These are phyloP conservation scores for Bettongia penicillata DNA, from an alignment of 2,113 vertebrate genomes.

Conservation along the genomic window DNA sequence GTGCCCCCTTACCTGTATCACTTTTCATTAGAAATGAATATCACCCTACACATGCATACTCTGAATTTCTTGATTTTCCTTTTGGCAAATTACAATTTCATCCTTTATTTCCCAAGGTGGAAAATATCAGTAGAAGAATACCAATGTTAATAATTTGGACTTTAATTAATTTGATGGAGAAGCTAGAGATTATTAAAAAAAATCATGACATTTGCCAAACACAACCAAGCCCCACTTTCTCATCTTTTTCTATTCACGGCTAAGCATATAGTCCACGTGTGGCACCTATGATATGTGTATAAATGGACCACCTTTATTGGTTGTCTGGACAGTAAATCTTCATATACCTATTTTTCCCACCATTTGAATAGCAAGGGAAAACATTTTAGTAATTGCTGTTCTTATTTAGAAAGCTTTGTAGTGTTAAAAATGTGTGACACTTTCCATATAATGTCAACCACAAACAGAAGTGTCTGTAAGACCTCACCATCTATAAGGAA, in stretches of 20 bases:
- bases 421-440: not conserved
- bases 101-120: too few species aligned
- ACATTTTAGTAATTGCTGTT: not conserved
- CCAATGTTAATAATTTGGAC: not conserved
- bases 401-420: not conserved
- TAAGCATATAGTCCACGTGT: not conserved
- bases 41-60: not conserved
- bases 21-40: not conserved
- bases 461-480: not conserved
- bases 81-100: not conserved
- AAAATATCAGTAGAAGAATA: not conserved
- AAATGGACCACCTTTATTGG: not conserved
- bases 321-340: too few species aligned
- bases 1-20: not conserved
- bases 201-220: too few species aligned
- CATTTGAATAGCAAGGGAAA: not conserved
- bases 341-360: not conserved
- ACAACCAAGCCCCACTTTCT: too few species aligned
- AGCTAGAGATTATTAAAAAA: not conserved
- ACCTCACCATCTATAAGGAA: too few species aligned
- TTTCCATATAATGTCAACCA: not conserved
- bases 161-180: not conserved
- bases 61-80: not conserved
- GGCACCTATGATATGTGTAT: too few species aligned
- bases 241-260: not conserved